A percentile compares a stretch with the other conserved stretches of the same genome.
phyloP scores from a whole-genome alignment of 1,140 invertebrate species.

The Lutraria rhynchaena region DNA sequence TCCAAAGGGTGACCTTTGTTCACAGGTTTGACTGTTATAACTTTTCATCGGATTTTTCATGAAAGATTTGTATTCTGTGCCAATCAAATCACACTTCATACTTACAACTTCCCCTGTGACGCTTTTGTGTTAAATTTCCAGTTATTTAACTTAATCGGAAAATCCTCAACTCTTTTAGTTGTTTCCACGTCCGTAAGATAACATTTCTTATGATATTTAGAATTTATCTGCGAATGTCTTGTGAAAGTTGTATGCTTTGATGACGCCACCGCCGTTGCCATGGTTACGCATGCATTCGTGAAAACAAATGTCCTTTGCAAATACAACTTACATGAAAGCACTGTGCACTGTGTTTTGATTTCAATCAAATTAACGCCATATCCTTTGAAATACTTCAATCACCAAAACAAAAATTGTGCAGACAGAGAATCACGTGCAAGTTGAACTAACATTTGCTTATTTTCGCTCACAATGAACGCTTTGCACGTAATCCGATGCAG shows the following conservation, averaged over 20 bases:
- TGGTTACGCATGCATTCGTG: not conserved
- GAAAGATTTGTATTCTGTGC: no score
- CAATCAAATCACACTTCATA: no score
- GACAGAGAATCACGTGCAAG: not conserved
- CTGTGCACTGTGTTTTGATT: not conserved
- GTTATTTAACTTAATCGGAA: constrained; percentile 37
- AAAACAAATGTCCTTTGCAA: not conserved
- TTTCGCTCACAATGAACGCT: no score
- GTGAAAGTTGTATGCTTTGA: constrained; percentile 24
- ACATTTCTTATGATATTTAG: constrained; percentile 39
- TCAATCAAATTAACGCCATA: not conserved
- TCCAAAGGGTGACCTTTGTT: no score
- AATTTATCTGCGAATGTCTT: constrained; percentile 40
- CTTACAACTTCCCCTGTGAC: constrained; percentile 32
- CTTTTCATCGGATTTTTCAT: no score
- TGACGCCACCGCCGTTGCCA: not conserved
- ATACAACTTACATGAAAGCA: not conserved
- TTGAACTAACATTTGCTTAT: not conserved
- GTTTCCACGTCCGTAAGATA: constrained; percentile 30
- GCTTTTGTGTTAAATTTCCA: constrained; percentile 44
- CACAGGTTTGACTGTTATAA: no score
- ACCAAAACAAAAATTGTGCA: not conserved
- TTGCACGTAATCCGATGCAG: no score
- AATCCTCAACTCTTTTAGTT: constrained; percentile 37
- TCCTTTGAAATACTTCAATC: not conserved